These are phyloP conservation scores for Mesorhabditis sp. DNA, from an alignment of 2,888 invertebrate genomes.

Conservation along the genomic window DNA sequence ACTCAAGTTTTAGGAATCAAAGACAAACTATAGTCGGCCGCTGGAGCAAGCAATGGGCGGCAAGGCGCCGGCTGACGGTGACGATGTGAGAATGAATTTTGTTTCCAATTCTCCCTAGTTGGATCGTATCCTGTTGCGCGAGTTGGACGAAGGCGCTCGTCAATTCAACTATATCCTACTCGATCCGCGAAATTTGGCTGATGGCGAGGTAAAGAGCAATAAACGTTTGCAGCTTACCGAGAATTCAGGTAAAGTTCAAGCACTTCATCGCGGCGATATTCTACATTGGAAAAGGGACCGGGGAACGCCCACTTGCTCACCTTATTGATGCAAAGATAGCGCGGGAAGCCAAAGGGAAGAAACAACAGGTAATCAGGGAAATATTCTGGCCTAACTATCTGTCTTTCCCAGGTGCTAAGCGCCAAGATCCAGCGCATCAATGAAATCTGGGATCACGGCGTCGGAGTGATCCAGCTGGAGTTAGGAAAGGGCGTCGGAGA, in stretches of 20 bases:
- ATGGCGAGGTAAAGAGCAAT: slow-evolving; percentile 14
- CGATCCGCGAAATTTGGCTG: slow-evolving; percentile 34
- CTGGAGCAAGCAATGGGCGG: neutral
- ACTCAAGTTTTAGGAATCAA: neutral
- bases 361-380: slow-evolving; percentile 7
- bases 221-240: neutral
- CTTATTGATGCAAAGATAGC: slow-evolving; percentile 77
- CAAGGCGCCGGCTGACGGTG: neutral
- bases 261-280: slow-evolving; percentile 82
- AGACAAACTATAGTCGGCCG: neutral
- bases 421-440: slow-evolving; percentile 6
- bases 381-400: neutral
- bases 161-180: slow-evolving; percentile 48
- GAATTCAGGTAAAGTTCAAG: slow-evolving; percentile 65
- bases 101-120: neutral
- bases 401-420: neutral
- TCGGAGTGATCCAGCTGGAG: slow-evolving; percentile 5
- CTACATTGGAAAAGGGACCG: slow-evolving; percentile 87
- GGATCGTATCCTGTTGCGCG: slow-evolving; percentile 4
- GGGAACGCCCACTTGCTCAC: slow-evolving; percentile 82
- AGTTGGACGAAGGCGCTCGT: neutral
- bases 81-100: neutral
- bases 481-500: slow-evolving; percentile 3
- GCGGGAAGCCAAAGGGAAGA: slow-evolving; percentile 15
- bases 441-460: neutral